Conservation (phyloP, 2,888 invertebrate genomes). For the Opisthograptis luteolata region DNA sequence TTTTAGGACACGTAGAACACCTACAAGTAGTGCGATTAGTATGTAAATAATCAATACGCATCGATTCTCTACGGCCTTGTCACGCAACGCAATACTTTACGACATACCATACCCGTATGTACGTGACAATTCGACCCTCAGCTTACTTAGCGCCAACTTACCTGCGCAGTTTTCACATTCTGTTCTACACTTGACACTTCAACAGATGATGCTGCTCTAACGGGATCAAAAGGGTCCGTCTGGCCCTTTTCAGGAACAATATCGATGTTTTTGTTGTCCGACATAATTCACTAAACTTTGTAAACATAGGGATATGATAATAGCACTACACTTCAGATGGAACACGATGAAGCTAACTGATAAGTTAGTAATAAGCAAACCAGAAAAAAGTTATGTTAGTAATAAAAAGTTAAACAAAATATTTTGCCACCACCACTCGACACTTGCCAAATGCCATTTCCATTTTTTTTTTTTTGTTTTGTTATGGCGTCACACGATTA, state of each 20-base stretch:
- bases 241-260: conserved; percentile 64
- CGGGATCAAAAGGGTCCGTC: conserved; percentile 57
- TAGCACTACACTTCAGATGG: conserved; percentile 27
- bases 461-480: neutral
- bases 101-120: conserved; percentile 8
- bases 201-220: conserved; percentile 64
- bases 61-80: conserved; percentile 31
- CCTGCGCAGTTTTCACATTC: conserved; percentile 71
- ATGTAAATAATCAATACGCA: conserved; percentile 29
- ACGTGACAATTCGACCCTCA: conserved; percentile 1
- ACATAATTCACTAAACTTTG: conserved; percentile 66
- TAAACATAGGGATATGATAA: conserved; percentile 64
- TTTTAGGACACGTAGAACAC: conserved; percentile 5
- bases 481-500: too few species aligned
- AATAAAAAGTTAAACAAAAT: conserved; percentile 46
- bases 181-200: conserved; percentile 67
- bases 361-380: conserved; percentile 18
- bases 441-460: conserved; percentile 51
- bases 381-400: conserved; percentile 28
- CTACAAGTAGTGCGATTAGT: conserved; percentile 11
- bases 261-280: conserved; percentile 73
- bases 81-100: conserved; percentile 27
- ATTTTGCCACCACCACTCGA: conserved; percentile 70
- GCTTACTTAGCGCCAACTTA: conserved; percentile 36
- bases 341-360: conserved; percentile 18